phyloP scores from a whole-genome alignment of 2,113 vertebrate species.

The Lepus timidus region DNA sequence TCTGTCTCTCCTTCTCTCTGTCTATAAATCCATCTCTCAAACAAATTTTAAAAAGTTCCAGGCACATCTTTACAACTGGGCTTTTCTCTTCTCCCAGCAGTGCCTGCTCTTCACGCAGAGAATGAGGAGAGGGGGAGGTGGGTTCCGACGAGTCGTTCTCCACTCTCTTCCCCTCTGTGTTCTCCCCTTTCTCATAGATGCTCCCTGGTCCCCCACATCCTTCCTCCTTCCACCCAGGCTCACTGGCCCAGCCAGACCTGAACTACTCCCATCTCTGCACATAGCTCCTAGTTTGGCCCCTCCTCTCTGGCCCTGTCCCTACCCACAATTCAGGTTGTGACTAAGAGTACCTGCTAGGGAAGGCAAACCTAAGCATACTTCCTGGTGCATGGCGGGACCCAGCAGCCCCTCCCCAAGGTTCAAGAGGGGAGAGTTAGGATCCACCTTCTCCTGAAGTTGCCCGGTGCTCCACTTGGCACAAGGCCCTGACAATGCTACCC shows the following conservation, averaged over 20 bases:
- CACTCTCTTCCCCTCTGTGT: neutral
- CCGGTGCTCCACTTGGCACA: fast-evolving
- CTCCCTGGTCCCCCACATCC: too few species aligned
- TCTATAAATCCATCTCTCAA: too few species aligned
- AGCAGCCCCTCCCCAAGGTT: neutral
- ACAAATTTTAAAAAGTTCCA: too few species aligned
- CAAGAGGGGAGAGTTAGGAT: neutral
- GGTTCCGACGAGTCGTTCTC: neutral
- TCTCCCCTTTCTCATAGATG: neutral
- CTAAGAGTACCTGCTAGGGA: neutral
- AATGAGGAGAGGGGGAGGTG: neutral
- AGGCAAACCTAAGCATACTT: neutral
- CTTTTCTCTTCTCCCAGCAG: neutral
- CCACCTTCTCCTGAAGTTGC: too few species aligned
- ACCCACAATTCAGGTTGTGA: neutral
- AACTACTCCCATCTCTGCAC: neutral
- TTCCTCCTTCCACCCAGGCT: neutral
- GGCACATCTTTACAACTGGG: neutral
- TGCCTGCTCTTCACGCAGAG: neutral
- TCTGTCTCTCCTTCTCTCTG: too few species aligned
- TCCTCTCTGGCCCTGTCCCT: neutral
- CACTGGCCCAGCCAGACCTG: neutral
- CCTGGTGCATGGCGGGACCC: too few species aligned
- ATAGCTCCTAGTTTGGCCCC: neutral
- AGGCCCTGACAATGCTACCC: neutral